Conservation (phyloP, 1,140 invertebrate genomes). For the Hyposmocoma kahamanoa region DNA sequence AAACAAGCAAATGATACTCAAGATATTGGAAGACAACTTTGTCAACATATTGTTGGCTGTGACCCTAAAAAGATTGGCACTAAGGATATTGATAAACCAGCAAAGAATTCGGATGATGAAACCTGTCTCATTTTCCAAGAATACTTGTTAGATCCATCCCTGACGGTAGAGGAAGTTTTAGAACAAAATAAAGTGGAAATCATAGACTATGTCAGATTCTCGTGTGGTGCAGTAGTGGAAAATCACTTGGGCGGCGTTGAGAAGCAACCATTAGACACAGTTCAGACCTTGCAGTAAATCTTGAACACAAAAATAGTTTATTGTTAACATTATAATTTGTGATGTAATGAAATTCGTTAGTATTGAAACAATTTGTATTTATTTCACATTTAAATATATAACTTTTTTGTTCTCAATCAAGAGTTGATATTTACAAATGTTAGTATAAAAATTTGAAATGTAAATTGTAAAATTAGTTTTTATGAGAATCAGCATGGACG, state of each 20-base stretch:
- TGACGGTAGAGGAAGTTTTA: constrained; percentile 84
- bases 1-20: constrained; percentile 65
- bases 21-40: constrained; percentile 81
- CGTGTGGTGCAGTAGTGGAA: constrained; percentile 81
- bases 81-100: constrained; percentile 76
- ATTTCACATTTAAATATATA: constrained; percentile 30
- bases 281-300: constrained; percentile 77
- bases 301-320: too few species aligned
- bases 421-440: constrained; percentile 17
- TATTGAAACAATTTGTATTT: constrained; percentile 11
- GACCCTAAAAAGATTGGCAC: constrained; percentile 87
- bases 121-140: constrained; percentile 88
- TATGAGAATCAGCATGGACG: constrained; percentile 28
- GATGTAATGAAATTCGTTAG: not conserved
- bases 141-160: constrained; percentile 85
- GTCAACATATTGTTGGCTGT: constrained; percentile 95
- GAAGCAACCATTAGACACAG: constrained; percentile 73
- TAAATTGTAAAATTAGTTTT: constrained; percentile 19
- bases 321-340: not conserved
- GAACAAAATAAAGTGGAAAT: constrained; percentile 79
- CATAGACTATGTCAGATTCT: constrained; percentile 89
- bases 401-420: too few species aligned
- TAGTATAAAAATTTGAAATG: constrained; percentile 16
- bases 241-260: constrained; percentile 51
- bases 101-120: constrained; percentile 80